Evolutionary conservation across 2,797 vertebrate genomes (phyloP).

Genomic region (Iguana delicatissima): DNA sequence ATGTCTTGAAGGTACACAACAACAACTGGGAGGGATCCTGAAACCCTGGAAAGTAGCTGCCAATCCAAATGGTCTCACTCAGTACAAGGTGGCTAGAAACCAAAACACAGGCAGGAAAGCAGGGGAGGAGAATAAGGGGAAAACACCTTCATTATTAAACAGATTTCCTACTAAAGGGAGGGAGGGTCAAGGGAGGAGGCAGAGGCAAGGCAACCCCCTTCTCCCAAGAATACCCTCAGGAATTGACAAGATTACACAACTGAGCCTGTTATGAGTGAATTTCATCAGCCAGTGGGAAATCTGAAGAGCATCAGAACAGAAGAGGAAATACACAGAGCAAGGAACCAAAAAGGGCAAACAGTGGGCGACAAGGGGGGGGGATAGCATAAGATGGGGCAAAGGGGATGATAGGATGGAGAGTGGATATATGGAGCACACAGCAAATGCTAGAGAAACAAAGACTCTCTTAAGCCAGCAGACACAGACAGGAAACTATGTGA

Average conservation of each 20-base stretch:
- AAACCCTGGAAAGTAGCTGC: too few species aligned
- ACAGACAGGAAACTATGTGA: background rate
- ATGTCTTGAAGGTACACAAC: too few species aligned
- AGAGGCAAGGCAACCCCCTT: too few species aligned
- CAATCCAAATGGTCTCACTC: too few species aligned
- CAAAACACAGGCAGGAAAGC: too few species aligned
- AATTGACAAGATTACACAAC: background rate
- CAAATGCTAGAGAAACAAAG: too few species aligned
- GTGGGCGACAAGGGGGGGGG: background rate
- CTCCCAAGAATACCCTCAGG: background rate
- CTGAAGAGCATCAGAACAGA: too few species aligned
- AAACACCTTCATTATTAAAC: background rate
- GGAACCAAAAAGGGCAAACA: too few species aligned
- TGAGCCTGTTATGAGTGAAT: background rate
- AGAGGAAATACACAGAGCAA: too few species aligned
- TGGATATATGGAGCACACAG: background rate
- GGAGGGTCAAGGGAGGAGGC: background rate
- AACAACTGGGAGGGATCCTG: too few species aligned
- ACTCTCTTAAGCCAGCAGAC: background rate
- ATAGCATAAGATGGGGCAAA: background rate
- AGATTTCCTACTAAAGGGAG: background rate
- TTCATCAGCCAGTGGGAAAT: conserved; percentile 16
- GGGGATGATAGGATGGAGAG: background rate
- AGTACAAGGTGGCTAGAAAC: too few species aligned
- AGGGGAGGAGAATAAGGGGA: background rate